A percentile compares a stretch with the other conserved stretches of the same genome.
Evolutionary conservation across 1,140 invertebrate species (phyloP).

Genomic region (Heliothis virescens): DNA sequence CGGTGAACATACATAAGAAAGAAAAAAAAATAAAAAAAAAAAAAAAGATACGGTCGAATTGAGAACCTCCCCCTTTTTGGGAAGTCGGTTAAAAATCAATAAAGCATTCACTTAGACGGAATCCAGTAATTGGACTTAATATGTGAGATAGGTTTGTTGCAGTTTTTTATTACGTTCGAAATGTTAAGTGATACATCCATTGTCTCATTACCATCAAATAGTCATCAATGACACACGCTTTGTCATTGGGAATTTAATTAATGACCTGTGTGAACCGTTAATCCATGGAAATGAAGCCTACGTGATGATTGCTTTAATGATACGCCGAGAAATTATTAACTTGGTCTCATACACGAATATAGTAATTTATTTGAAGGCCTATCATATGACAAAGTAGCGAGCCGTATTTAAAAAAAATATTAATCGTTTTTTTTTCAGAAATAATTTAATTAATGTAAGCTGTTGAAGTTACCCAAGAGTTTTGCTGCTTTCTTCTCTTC

Average conservation of each 20-base stretch:
- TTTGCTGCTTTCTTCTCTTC: not conserved
- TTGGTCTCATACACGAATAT: no score
- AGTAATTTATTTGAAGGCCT: no score
- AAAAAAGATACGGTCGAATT: no score
- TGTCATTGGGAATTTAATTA: constrained; percentile 18
- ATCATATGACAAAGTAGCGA: no score
- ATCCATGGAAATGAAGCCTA: not conserved
- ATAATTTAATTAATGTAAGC: not conserved
- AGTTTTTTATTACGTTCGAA: constrained; percentile 5
- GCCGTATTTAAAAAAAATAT: not conserved
- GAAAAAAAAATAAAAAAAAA: no score
- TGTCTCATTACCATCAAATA: constrained; percentile 10
- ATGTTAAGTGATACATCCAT: constrained; percentile 8
- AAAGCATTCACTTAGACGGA: not conserved
- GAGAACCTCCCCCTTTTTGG: no score
- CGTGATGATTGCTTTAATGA: not conserved
- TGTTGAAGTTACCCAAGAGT: not conserved
- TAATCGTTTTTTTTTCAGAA: not conserved
- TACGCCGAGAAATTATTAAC: no score
- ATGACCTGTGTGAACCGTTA: not conserved
- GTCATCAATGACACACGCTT: constrained; percentile 3
- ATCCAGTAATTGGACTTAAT: not conserved
- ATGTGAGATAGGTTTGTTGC: not conserved
- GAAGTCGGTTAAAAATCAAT: no score
- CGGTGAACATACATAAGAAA: no score